Evolutionary conservation across 2,888 invertebrate species (phyloP).

Genomic region (Epinotia bilunana): DNA sequence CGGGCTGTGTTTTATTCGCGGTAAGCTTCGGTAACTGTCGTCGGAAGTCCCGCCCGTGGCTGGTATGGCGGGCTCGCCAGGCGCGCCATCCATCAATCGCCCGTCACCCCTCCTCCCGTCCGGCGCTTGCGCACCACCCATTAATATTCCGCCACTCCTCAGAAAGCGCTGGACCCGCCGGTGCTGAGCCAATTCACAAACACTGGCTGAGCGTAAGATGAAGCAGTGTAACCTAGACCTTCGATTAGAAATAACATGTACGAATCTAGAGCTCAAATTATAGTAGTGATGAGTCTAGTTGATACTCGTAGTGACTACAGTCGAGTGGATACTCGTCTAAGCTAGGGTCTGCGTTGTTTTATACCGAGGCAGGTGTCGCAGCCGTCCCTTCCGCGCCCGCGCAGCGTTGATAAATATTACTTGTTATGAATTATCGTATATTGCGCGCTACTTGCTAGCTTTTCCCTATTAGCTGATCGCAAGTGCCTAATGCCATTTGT

Average conservation of each 20-base stretch:
- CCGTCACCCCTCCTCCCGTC: slow-evolving; percentile 1
- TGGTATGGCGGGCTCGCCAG: slow-evolving; percentile 7
- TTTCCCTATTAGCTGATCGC: slow-evolving; percentile 29
- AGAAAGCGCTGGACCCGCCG: not conserved
- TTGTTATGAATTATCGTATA: slow-evolving; percentile 26
- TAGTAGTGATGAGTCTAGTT: not conserved
- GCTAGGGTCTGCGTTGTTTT: not conserved
- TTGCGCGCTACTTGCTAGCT: slow-evolving; percentile 15
- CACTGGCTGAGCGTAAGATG: not conserved
- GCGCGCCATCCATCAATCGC: slow-evolving; percentile 35
- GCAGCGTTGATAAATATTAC: slow-evolving; percentile 27
- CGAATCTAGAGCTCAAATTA: not conserved
- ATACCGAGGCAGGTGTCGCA: slow-evolving; percentile 3
- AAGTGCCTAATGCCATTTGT: slow-evolving; percentile 8
- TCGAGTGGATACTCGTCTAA: not conserved
- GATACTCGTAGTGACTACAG: not conserved
- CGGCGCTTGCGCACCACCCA: slow-evolving; percentile 12
- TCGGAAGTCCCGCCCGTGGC: slow-evolving; percentile 1
- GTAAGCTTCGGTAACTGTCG: not conserved
- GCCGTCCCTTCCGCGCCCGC: not conserved
- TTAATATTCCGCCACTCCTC: slow-evolving; percentile 12
- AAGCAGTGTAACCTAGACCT: not conserved
- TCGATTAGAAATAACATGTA: not conserved
- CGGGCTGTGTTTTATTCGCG: slow-evolving; percentile 7
- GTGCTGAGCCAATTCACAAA: not conserved